Evolutionary conservation across 2,888 invertebrate genomes (phyloP).

Genomic region (Dolichopus griseipennis): DNA sequence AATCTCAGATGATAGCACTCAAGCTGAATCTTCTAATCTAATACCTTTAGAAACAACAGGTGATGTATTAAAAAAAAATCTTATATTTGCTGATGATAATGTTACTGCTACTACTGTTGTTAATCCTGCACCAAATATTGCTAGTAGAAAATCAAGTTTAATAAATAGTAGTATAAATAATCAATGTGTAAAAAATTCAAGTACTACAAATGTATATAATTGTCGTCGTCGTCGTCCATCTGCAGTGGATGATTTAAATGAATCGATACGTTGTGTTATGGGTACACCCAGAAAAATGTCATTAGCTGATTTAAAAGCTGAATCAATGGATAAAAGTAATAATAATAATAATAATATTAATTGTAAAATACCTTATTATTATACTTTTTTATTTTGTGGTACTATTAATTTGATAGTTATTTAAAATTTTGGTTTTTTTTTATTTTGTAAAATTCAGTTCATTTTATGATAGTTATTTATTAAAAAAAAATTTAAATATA

Average conservation of each 20-base stretch:
- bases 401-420: too few species aligned
- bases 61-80: too few species aligned
- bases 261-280: slow-evolving; percentile 58
- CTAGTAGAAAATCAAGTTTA: slow-evolving; percentile 4
- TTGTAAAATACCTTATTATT: too few species aligned
- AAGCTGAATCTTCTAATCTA: slow-evolving; percentile 5
- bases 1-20: background rate
- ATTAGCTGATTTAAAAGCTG: background rate
- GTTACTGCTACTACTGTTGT: background rate
- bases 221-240: slow-evolving; percentile 18
- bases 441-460: too few species aligned
- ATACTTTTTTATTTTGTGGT: too few species aligned
- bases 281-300: slow-evolving; percentile 44
- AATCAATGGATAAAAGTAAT: slow-evolving; percentile 2
- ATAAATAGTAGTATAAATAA: background rate
- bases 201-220: slow-evolving; percentile 26
- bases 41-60: slow-evolving; percentile 24
- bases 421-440: too few species aligned
- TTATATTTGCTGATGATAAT: background rate
- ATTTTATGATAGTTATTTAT: too few species aligned
- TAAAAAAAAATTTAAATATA: background rate
- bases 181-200: background rate
- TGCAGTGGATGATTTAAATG: slow-evolving; percentile 58
- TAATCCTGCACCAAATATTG: background rate
- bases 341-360: background rate